Conservation (phyloP, 2,797 vertebrate species). For the Echiichthys vipera region DNA sequence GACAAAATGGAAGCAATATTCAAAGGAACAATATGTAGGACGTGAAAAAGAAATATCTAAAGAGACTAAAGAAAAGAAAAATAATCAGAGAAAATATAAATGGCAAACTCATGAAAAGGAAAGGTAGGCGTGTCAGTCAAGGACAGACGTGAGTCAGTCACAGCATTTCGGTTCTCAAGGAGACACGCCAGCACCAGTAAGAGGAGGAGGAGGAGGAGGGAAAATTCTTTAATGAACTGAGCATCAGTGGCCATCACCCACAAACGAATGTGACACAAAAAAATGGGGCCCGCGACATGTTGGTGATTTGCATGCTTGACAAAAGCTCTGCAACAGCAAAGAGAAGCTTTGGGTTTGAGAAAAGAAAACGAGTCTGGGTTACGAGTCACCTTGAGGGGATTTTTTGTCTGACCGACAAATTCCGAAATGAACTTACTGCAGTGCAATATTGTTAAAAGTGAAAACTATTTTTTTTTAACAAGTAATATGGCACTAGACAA, state of each 20-base stretch:
- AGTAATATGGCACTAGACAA: slow-evolving; percentile 7
- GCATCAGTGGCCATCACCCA: slow-evolving; percentile 63
- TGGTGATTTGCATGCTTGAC: slow-evolving; percentile 51
- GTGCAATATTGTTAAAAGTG: slow-evolving; percentile 31
- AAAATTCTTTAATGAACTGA: slow-evolving; percentile 71
- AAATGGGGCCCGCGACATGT: slow-evolving; percentile 62
- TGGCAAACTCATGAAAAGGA: slow-evolving; percentile 35
- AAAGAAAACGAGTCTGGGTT: slow-evolving; percentile 31
- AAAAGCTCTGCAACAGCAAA: slow-evolving; percentile 17
- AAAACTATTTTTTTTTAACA: slow-evolving; percentile 28
- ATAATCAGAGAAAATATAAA: slow-evolving; percentile 18
- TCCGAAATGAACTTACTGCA: slow-evolving; percentile 27
- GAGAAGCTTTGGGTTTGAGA: slow-evolving; percentile 16
- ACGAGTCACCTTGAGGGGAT: slow-evolving; percentile 56
- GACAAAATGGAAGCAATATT: slow-evolving; percentile 3
- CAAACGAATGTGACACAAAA: slow-evolving; percentile 74
- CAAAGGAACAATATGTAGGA: background rate
- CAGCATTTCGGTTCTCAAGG: slow-evolving; percentile 59
- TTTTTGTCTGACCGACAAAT: slow-evolving; percentile 31
- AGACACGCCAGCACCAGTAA: slow-evolving; percentile 40
- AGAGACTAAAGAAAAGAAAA: background rate
- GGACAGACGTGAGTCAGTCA: slow-evolving; percentile 65
- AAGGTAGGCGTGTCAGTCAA: slow-evolving; percentile 55
- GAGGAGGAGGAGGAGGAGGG: slow-evolving; percentile 7
- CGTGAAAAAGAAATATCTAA: background rate